These are phyloP conservation scores for Jordanella pulchra DNA, from an alignment of 2,797 vertebrate species.

Conservation along the genomic window DNA sequence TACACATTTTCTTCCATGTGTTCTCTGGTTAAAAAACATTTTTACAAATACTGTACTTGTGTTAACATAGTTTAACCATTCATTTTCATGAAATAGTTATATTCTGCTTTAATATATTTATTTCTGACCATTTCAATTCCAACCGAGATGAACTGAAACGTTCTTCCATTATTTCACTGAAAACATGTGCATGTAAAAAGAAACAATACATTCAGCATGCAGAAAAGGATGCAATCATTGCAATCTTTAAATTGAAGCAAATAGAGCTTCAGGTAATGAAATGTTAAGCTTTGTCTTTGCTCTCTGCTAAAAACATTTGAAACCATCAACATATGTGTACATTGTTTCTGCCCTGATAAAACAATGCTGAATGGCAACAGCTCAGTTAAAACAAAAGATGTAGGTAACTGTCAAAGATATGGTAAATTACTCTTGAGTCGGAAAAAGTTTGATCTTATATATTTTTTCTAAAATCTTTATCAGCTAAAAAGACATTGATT, in stretches of 20 bases:
- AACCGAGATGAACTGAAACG: not conserved
- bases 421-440: not conserved
- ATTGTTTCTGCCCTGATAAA: not conserved
- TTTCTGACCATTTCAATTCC: not conserved
- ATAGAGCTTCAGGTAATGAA: not conserved
- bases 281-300: not conserved
- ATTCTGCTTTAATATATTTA: not conserved
- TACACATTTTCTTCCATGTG: conserved; percentile 39
- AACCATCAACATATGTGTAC: not conserved
- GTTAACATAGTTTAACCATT: not conserved
- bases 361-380: not conserved
- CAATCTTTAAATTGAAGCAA: not conserved
- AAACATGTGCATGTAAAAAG: not conserved
- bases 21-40: conserved; percentile 5
- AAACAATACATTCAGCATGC: not conserved
- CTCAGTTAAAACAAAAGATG: not conserved
- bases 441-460: not conserved
- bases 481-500: not conserved
- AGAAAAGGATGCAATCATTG: not conserved
- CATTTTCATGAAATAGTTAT: not conserved
- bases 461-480: not conserved
- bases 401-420: not conserved
- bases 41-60: not conserved
- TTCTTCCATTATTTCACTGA: not conserved
- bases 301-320: too few species aligned